phyloP scores from a whole-genome alignment of 1,140 invertebrate species.

The Philopotamus ludificatus region DNA sequence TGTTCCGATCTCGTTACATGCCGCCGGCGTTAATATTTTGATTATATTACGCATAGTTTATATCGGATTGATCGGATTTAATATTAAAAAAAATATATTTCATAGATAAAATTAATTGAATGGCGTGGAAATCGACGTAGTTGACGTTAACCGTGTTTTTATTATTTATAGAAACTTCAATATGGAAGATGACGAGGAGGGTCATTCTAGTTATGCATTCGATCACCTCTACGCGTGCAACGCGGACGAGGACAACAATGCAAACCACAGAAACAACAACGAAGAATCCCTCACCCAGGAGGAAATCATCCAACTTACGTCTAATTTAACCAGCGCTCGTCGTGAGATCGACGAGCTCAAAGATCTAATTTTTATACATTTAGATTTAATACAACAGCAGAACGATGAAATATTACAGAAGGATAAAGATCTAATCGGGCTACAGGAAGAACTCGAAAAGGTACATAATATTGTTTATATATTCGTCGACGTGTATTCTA shows the following conservation, averaged over 20 bases:
- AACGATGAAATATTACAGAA: constrained; percentile 65
- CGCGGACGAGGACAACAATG: constrained; percentile 25
- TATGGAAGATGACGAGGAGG: constrained; percentile 38
- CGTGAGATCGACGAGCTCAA: constrained; percentile 49
- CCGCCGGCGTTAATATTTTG: too few relatives aligned
- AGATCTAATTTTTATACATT: constrained; percentile 62
- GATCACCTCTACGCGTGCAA: constrained; percentile 46
- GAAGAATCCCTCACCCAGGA: neutral
- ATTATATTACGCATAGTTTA: too few relatives aligned
- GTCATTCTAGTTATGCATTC: constrained; percentile 41
- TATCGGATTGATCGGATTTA: too few relatives aligned
- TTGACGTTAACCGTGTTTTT: too few relatives aligned
- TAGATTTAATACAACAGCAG: constrained; percentile 68
- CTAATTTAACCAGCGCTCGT: neutral
- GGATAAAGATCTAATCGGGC: constrained; percentile 60
- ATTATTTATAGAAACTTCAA: too few relatives aligned
- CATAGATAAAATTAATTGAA: too few relatives aligned
- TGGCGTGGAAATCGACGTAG: too few relatives aligned
- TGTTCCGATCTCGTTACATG: too few relatives aligned
- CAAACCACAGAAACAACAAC: neutral
- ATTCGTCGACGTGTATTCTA: neutral
- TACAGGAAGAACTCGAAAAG: constrained; percentile 67
- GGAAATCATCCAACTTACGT: constrained; percentile 8
- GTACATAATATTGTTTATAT: constrained; percentile 47
- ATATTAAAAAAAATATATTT: too few relatives aligned